Percentiles rank a stretch among this genome's conserved stretches.
Conservation (phyloP, 2,797 vertebrate genomes). For the Chromobotia macracanthus region DNA sequence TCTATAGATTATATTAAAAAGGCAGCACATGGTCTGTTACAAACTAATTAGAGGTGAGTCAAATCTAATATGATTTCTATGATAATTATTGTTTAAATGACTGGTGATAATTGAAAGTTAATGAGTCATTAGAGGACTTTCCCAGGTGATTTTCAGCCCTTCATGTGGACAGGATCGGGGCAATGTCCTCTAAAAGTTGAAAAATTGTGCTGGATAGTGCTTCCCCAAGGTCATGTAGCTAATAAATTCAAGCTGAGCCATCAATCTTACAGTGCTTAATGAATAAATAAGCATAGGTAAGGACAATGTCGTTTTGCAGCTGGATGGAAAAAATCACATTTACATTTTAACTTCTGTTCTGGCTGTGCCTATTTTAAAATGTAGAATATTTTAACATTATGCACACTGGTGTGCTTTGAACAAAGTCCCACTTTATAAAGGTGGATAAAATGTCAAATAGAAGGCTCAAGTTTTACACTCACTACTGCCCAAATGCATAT, state of each 20-base stretch:
- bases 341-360: not conserved
- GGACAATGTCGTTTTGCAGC: slow-evolving; percentile 3
- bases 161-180: slow-evolving; percentile 67
- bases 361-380: too few relatives aligned
- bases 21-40: not conserved
- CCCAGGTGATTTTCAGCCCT: slow-evolving; percentile 69
- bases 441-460: not conserved
- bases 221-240: slow-evolving; percentile 71
- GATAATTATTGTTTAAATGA: slow-evolving; percentile 69
- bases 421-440: not conserved
- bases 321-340: not conserved
- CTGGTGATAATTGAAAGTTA: slow-evolving; percentile 74
- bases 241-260: slow-evolving; percentile 57
- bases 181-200: slow-evolving; percentile 70
- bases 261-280: slow-evolving; percentile 52
- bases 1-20: not conserved
- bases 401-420: not conserved
- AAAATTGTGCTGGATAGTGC: slow-evolving; percentile 65
- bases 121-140: slow-evolving; percentile 69
- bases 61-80: slow-evolving; percentile 18
- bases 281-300: slow-evolving; percentile 35
- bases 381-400: slow-evolving; percentile 3
- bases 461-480: not conserved
- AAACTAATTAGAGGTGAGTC: slow-evolving; percentile 29
- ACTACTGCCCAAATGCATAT: not conserved